phyloP scores from a whole-genome alignment of 2,888 invertebrate genomes.

The Hypena proboscidalis region DNA sequence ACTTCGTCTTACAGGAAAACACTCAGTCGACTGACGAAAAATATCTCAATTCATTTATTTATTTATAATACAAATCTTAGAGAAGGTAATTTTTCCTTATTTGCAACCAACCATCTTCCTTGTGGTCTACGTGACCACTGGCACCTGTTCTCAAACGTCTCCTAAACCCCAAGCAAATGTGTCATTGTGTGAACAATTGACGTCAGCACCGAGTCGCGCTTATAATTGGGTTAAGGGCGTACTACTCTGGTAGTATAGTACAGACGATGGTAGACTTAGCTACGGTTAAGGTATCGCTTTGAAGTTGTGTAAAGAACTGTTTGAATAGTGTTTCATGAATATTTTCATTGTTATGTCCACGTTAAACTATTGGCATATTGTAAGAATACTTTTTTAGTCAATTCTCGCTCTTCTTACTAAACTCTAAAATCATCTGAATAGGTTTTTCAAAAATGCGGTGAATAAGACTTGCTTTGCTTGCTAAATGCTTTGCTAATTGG shows the following conservation, averaged over 20 bases:
- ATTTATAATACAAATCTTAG: not conserved
- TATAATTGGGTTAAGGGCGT: conserved; percentile 43
- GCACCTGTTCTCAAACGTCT: conserved; percentile 22
- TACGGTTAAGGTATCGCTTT: conserved; percentile 15
- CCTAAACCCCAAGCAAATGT: conserved; percentile 40
- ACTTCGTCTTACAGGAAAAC: too few species aligned
- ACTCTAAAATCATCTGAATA: too few species aligned
- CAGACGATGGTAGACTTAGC: not conserved
- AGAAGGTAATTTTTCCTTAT: not conserved
- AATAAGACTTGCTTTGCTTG: too few species aligned
- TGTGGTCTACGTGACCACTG: conserved; percentile 42
- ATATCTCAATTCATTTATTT: too few species aligned
- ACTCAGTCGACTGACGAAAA: too few species aligned
- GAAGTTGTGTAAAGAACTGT: conserved; percentile 3
- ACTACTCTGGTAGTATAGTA: conserved; percentile 15
- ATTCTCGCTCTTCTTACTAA: too few species aligned
- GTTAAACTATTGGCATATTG: too few species aligned
- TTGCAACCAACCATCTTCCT: not conserved
- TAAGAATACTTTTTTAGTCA: too few species aligned
- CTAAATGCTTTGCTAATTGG: too few species aligned
- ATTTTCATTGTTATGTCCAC: too few species aligned
- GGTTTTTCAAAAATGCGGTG: too few species aligned
- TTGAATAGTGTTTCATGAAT: too few species aligned
- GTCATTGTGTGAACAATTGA: conserved; percentile 42
- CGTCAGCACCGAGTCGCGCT: conserved; percentile 30